Percentiles rank a stretch among this genome's conserved stretches.
Evolutionary conservation across 2,113 vertebrate genomes (phyloP).

Genomic region (Ictalurus punctatus): DNA sequence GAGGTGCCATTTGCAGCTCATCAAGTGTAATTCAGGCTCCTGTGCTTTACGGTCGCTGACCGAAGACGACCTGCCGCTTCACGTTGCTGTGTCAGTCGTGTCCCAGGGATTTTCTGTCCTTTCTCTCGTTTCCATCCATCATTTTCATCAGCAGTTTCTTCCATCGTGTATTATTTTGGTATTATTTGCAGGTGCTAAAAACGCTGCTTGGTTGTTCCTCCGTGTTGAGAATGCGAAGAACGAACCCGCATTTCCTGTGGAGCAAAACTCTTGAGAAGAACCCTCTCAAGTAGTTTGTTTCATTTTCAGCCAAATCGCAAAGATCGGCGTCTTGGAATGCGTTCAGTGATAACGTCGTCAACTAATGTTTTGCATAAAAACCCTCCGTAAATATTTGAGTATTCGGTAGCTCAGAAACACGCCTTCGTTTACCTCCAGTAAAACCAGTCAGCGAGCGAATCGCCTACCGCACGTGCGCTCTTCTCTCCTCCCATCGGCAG

Average conservation of each 20-base stretch:
- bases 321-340: no score
- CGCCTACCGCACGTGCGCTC: no score
- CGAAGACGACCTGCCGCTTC: constrained; percentile 35
- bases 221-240: background rate
- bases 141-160: background rate
- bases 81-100: background rate
- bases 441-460: no score
- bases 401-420: background rate
- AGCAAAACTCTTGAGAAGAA: background rate
- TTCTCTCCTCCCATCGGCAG: no score
- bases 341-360: no score
- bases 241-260: background rate
- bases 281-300: no score
- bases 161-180: no score
- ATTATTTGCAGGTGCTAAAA: background rate
- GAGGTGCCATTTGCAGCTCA: constrained; percentile 55
- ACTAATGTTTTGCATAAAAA: background rate
- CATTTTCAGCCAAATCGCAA: no score
- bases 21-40: constrained; percentile 44
- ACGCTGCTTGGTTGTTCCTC: background rate
- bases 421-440: background rate
- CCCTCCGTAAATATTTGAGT: background rate
- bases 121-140: background rate
- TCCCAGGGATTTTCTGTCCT: background rate
- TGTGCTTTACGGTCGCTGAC: constrained; percentile 26